Evolutionary conservation across 2,113 vertebrate genomes (phyloP), one percentile per base, ranked within the genome.

Genomic region (Typhlomys cinereus): DNA sequence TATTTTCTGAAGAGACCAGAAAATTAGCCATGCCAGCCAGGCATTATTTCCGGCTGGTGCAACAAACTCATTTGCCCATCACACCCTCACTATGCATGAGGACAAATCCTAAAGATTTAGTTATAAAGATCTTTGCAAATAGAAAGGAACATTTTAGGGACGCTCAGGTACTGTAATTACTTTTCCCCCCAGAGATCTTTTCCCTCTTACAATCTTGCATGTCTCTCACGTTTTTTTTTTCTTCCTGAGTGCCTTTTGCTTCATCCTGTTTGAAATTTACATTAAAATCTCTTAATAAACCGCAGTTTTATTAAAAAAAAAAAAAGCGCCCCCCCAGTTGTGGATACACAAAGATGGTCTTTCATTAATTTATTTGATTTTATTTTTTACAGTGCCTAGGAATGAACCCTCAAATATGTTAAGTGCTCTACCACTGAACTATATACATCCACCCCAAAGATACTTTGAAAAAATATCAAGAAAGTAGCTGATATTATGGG

Each of bases 31-130:
- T 83, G 54, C 15, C 21, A 14, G 23, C 7, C n/a, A 57, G 76
- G 57, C 23, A 89, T 10, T 81, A 62, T 71, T 93, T 62, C 78
- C 75, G 34, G 29, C 88, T n/a, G 84, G 59, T 94, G 4, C 23
- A 88, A 92, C 10, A 92, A 89, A 48, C 48, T 69, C 67, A 82
- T 25, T 85, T 27, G 78, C 27, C 31, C 14, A 86, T 61, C 54
- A 93, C 27, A n/a, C 6, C 5, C 59, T 59, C 76, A 89, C 52
- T 18, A 44, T 15, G 0, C 23, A 44, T 87, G 67, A 92, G 62
- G 48, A 87, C 12, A 93, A 86, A 94, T 92, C 82, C 73, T 85
- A 90, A 91, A 91, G 92, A 64, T 69, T 61, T 31, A 95, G 80
- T 69, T 29, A 93, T n/a, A 73, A 44, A 48, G 69, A 93, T 25